A percentile compares a stretch with the other conserved stretches of the same genome.
phyloP scores from a whole-genome alignment of 2,113 vertebrate species.

The Antennarius striatus region DNA sequence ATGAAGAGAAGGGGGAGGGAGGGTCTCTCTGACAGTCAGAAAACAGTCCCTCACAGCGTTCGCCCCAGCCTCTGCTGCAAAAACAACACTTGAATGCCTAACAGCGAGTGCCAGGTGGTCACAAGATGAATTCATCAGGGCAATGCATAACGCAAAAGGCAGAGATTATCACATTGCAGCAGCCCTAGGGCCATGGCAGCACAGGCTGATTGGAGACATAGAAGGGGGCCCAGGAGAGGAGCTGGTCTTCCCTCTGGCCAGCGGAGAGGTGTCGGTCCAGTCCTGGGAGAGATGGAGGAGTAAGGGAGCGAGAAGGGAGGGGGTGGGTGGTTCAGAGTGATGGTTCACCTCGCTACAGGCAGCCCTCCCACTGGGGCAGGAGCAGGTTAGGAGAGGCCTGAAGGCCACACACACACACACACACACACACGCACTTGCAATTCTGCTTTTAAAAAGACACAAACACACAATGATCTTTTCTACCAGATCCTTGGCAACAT shows the following conservation, averaged over 20 bases:
- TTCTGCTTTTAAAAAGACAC: slow-evolving; percentile 59
- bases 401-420: slow-evolving; percentile 65
- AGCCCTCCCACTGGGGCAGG: slow-evolving; percentile 70
- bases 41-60: slow-evolving; percentile 75
- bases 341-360: slow-evolving; percentile 79
- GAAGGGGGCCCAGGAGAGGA: slow-evolving; percentile 69
- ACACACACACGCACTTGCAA: slow-evolving; percentile 52
- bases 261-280: slow-evolving; percentile 69
- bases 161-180: slow-evolving; percentile 74
- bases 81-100: slow-evolving; percentile 73
- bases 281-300: slow-evolving; percentile 71
- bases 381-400: slow-evolving; percentile 72
- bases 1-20: slow-evolving; percentile 59
- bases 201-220: slow-evolving; percentile 74
- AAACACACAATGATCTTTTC: slow-evolving; percentile 59
- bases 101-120: slow-evolving; percentile 77
- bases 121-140: slow-evolving; percentile 78
- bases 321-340: slow-evolving; percentile 71
- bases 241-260: slow-evolving; percentile 74
- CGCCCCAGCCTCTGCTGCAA: slow-evolving; percentile 65
- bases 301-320: slow-evolving; percentile 55
- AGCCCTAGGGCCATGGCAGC: slow-evolving; percentile 67
- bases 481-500: slow-evolving; percentile 65
- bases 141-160: slow-evolving; percentile 76
- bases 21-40: slow-evolving; percentile 71